A percentile compares a stretch with the other conserved stretches of the same genome.
These are phyloP conservation scores for Puffinus mauretanicus DNA, from an alignment of 2,113 vertebrate species.

Conservation along the genomic window DNA sequence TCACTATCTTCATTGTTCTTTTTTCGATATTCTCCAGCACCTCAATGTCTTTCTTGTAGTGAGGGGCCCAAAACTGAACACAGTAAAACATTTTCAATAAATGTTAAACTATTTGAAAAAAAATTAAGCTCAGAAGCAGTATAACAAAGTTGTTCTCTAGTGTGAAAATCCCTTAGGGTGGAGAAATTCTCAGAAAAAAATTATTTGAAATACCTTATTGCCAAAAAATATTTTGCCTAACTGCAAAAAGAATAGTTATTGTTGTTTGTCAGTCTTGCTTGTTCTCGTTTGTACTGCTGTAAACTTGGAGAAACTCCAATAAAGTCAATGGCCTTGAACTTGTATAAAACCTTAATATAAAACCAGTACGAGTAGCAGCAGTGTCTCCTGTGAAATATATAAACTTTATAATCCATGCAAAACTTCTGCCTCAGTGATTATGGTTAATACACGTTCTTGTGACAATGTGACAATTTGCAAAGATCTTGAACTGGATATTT, in stretches of 20 bases:
- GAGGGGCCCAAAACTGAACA: background rate
- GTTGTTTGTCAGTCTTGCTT: background rate
- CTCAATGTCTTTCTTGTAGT: background rate
- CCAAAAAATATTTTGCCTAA: background rate
- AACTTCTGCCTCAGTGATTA: background rate
- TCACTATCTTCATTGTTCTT: background rate
- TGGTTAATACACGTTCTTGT: background rate
- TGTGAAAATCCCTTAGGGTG: background rate
- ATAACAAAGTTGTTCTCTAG: fast-evolving
- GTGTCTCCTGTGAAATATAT: background rate
- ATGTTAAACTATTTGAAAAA: background rate
- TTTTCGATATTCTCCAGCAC: background rate
- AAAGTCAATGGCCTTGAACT: conserved; percentile 12
- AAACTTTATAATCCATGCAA: conserved; percentile 30
- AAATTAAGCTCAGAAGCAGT: background rate
- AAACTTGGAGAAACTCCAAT: background rate
- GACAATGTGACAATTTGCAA: conserved; percentile 3
- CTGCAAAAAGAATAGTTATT: background rate
- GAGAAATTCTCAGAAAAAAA: background rate
- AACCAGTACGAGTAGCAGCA: background rate
- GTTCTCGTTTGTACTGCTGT: background rate
- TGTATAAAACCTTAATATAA: background rate
- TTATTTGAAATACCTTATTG: background rate
- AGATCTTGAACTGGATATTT: conserved; percentile 31
- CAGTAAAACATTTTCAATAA: background rate